Evolutionary conservation across 1,140 invertebrate genomes (phyloP).

Genomic region (Orius insidiosus): DNA sequence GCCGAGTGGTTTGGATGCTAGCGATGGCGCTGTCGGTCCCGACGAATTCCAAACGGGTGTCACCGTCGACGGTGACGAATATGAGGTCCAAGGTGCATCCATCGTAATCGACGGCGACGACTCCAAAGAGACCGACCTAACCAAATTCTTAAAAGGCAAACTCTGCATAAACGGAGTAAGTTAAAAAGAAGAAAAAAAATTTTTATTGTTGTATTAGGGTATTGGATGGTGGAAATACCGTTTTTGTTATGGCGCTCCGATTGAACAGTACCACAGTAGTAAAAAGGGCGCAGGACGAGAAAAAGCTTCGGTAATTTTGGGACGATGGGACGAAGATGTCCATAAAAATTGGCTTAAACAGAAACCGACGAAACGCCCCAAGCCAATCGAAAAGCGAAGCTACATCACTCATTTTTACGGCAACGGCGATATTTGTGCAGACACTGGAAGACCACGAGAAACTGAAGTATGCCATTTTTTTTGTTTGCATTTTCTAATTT

Average conservation of each 20-base stretch:
- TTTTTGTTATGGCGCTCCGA: slow-evolving; percentile 81
- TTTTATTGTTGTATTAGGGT: neutral
- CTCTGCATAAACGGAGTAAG: too few relatives aligned
- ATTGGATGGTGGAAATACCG: slow-evolving; percentile 93
- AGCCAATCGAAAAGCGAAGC: slow-evolving; percentile 37
- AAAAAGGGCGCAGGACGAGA: slow-evolving; percentile 42
- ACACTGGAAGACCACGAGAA: slow-evolving; percentile 56
- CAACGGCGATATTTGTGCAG: slow-evolving; percentile 69
- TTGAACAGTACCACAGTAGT: slow-evolving; percentile 80
- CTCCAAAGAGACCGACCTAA: too few relatives aligned
- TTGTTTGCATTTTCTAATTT: slow-evolving; percentile 3
- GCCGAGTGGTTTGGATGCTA: too few relatives aligned
- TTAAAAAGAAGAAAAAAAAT: neutral
- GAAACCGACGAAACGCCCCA: slow-evolving; percentile 64
- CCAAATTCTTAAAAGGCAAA: too few relatives aligned
- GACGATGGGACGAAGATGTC: slow-evolving; percentile 57
- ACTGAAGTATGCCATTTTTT: slow-evolving; percentile 53
- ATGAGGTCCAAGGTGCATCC: too few relatives aligned
- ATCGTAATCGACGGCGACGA: too few relatives aligned
- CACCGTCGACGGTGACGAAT: too few relatives aligned
- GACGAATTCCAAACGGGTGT: too few relatives aligned
- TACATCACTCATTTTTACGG: slow-evolving; percentile 76
- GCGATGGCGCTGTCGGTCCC: too few relatives aligned
- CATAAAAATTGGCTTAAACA: slow-evolving; percentile 70
- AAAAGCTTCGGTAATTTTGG: slow-evolving; percentile 55